Evolutionary conservation across 1,140 invertebrate species (phyloP).

Genomic region (Penaeus vannamei): DNA sequence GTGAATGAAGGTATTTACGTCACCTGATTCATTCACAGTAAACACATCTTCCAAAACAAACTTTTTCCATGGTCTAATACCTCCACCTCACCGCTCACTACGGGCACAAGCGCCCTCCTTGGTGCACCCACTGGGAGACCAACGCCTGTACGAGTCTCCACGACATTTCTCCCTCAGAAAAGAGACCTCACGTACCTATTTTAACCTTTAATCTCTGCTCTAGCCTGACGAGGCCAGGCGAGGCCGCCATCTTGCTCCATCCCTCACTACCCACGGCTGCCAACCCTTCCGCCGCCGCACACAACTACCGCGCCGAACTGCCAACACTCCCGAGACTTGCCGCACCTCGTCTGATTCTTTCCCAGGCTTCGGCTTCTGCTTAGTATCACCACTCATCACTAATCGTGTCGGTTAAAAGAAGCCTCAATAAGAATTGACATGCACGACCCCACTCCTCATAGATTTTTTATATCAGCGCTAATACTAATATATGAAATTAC

Average conservation of each 20-base stretch:
- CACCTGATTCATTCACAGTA: conserved; percentile 50
- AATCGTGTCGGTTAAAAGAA: too few species aligned
- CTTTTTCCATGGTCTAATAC: neutral
- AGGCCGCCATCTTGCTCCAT: conserved; percentile 65
- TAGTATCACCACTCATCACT: too few species aligned
- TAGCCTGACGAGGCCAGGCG: conserved; percentile 66
- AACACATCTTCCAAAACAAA: conserved; percentile 59
- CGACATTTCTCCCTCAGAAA: neutral
- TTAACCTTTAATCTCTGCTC: conserved; percentile 68
- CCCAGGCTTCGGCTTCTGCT: too few species aligned
- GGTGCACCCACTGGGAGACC: neutral
- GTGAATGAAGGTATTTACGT: conserved; percentile 27
- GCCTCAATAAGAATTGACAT: too few species aligned
- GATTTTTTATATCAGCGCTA: too few species aligned
- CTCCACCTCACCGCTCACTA: neutral
- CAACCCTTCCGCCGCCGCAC: neutral
- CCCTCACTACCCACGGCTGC: conserved; percentile 24
- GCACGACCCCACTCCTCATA: too few species aligned
- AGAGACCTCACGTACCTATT: conserved; percentile 63
- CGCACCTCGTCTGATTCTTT: too few species aligned
- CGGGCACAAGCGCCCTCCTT: neutral
- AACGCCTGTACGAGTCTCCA: neutral
- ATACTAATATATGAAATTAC: too few species aligned
- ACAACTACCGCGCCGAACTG: too few species aligned
- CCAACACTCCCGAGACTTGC: too few species aligned